Percentiles rank a stretch among this genome's conserved stretches.
Conservation (phyloP, 2,888 invertebrate species). For the Sympetrum striolatum region DNA sequence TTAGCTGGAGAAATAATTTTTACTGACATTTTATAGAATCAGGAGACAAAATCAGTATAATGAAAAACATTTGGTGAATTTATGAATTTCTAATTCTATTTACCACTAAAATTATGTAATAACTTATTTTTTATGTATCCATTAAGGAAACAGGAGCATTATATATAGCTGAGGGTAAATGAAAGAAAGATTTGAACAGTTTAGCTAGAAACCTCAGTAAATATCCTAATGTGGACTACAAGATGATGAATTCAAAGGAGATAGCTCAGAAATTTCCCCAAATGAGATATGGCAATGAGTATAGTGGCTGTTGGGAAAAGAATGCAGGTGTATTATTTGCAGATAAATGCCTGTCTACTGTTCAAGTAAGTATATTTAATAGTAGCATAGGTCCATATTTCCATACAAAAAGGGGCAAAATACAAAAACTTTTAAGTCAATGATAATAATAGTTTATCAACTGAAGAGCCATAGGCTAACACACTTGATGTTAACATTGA, state of each 20-base stretch:
- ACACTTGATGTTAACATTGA: no score
- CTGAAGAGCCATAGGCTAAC: no score
- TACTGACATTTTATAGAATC: no score
- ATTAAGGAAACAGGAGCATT: slow-evolving; percentile 12
- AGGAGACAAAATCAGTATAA: neutral
- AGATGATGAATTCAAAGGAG: slow-evolving; percentile 8
- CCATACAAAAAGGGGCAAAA: no score
- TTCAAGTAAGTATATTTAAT: slow-evolving; percentile 1
- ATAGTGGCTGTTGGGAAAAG: slow-evolving; percentile 24
- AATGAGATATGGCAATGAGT: neutral
- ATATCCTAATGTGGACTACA: neutral
- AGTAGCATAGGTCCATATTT: no score
- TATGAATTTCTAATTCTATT: neutral
- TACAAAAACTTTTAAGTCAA: no score
- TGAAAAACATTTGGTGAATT: neutral
- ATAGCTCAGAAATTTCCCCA: slow-evolving; percentile 25
- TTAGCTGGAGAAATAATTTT: no score
- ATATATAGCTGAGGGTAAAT: slow-evolving; percentile 35
- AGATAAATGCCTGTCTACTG: slow-evolving; percentile 27
- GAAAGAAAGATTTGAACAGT: neutral
- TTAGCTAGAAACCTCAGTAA: neutral
- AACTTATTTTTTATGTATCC: neutral
- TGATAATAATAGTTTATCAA: no score
- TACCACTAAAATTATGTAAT: neutral
- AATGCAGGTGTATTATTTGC: slow-evolving; percentile 41